phyloP scores from a whole-genome alignment of 2,797 vertebrate species.

The Pipistrellus pipistrellus region DNA sequence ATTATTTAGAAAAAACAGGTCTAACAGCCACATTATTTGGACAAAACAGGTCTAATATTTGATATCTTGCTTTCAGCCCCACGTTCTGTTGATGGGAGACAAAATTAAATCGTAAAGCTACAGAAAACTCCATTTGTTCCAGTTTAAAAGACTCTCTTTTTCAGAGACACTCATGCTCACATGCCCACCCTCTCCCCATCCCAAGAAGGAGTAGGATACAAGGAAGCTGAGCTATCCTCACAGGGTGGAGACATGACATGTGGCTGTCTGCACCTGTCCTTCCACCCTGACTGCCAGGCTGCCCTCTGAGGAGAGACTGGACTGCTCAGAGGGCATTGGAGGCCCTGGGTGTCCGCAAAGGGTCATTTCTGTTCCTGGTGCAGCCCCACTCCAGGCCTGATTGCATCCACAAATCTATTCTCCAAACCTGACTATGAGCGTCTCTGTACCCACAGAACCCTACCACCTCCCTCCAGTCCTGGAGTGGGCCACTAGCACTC shows the following conservation, averaged over 20 bases:
- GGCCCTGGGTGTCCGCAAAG: not conserved
- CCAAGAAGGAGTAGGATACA: not conserved
- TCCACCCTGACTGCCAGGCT: not conserved
- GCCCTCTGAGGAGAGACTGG: not conserved
- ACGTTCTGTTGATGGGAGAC: not conserved
- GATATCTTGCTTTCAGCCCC: not conserved
- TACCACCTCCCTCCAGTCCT: not conserved
- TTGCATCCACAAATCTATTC: not conserved
- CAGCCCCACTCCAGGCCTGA: not conserved
- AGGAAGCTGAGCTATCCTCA: not conserved
- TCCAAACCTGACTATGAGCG: not conserved
- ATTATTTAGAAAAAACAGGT: not conserved
- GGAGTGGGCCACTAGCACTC: too few relatives aligned
- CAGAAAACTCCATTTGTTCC: slow-evolving; percentile 18
- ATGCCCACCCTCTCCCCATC: not conserved
- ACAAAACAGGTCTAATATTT: not conserved
- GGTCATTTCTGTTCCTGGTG: not conserved
- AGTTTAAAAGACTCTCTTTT: slow-evolving; percentile 10
- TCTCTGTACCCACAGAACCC: not conserved
- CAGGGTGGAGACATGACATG: accelerated
- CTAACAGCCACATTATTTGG: not conserved
- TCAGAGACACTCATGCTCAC: not conserved
- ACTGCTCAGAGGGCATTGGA: not conserved
- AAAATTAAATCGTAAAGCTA: slow-evolving; percentile 2
- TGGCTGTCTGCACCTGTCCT: not conserved